phyloP scores from a whole-genome alignment of 2,797 vertebrate genomes.

The Phataginus tetradactyla region DNA sequence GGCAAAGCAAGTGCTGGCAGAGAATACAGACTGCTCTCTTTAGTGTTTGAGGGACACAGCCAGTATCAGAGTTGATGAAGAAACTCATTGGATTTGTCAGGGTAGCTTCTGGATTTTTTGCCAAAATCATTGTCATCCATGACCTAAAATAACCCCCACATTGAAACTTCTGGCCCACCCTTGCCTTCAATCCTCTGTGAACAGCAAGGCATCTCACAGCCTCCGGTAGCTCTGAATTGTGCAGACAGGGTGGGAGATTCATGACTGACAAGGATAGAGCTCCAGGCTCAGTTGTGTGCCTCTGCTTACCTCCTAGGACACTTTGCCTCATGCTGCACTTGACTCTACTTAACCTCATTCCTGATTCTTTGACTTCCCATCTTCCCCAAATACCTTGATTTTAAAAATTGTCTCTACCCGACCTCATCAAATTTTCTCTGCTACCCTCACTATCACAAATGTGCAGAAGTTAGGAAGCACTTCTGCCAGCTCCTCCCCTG shows the following conservation, averaged over 20 bases:
- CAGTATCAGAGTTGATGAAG: conserved; percentile 32
- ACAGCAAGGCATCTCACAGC: background rate
- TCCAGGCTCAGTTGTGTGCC: background rate
- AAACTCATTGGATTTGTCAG: conserved; percentile 43
- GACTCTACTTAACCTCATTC: background rate
- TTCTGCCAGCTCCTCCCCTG: background rate
- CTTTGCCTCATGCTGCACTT: background rate
- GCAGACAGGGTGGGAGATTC: background rate
- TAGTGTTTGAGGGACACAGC: background rate
- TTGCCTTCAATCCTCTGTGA: background rate
- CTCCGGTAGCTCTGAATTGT: background rate
- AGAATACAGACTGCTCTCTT: conserved; percentile 19
- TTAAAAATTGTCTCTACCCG: background rate
- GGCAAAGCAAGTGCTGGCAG: background rate
- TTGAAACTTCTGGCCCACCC: background rate
- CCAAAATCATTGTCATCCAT: background rate
- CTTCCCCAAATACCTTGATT: background rate
- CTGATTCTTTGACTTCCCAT: background rate
- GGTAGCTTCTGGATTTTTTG: conserved; percentile 48
- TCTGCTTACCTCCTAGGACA: background rate
- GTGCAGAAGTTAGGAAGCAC: background rate
- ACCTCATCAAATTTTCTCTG: background rate
- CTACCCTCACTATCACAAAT: background rate
- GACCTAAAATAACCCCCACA: conserved; percentile 35
- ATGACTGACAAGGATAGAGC: background rate